Evolutionary conservation across 2,113 vertebrate genomes (phyloP).

Genomic region (Cariama cristata): DNA sequence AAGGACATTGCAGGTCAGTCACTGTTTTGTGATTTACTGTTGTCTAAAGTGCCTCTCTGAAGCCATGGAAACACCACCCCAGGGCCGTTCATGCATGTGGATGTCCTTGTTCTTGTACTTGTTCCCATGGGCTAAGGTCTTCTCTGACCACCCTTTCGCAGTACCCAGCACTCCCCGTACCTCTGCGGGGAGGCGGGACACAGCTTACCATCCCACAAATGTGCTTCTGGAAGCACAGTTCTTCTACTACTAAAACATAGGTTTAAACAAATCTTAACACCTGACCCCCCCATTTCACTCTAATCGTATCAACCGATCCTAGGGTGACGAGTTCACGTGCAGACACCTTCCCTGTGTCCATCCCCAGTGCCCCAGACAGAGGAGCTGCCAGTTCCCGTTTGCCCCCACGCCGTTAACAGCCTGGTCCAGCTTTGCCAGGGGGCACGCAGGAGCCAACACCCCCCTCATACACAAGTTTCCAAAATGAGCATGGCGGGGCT

Average conservation of each 20-base stretch:
- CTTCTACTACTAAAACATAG: not conserved
- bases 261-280: not conserved
- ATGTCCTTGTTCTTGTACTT: not conserved
- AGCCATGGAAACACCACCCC: not conserved
- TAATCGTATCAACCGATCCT: not conserved
- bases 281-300: not conserved
- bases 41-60: not conserved
- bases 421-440: not conserved
- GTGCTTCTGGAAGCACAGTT: not conserved
- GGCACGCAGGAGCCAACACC: fast-evolving
- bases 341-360: not conserved
- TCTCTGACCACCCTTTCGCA: not conserved
- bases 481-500: not conserved
- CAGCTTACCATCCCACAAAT: not conserved
- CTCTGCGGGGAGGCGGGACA: not conserved
- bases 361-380: not conserved
- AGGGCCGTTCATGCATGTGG: not conserved
- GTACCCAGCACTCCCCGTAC: no score
- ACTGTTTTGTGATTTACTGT: not conserved
- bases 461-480: no score
- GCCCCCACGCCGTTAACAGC: not conserved
- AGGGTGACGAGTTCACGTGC: not conserved
- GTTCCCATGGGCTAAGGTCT: not conserved
- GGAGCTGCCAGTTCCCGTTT: not conserved
- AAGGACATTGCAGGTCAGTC: not conserved